Evolutionary conservation across 2,888 invertebrate genomes (phyloP).

Genomic region (Drosophila prostipennis): DNA sequence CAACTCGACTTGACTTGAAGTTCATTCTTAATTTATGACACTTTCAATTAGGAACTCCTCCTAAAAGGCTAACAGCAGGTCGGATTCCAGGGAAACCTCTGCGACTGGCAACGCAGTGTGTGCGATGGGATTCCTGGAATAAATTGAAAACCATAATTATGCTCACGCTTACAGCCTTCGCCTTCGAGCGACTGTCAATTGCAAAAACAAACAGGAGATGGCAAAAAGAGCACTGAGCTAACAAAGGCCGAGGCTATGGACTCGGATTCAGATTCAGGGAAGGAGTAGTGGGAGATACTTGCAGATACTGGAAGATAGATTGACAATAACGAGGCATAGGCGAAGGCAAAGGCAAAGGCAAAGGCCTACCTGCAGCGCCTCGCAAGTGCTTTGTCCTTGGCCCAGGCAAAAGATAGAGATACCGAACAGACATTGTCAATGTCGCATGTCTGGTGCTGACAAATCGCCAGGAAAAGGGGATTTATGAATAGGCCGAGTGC

Average conservation of each 20-base stretch:
- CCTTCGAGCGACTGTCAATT: conserved; percentile 54
- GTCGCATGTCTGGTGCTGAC: conserved; percentile 58
- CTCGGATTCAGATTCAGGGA: neutral
- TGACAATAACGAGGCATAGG: conserved; percentile 35
- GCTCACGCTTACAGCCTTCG: conserved; percentile 68
- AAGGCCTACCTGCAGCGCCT: conserved; percentile 53
- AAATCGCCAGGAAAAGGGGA: conserved; percentile 55
- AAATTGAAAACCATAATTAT: conserved; percentile 75
- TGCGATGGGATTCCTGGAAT: conserved; percentile 62
- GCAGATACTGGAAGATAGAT: conserved; percentile 37
- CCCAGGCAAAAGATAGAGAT: neutral
- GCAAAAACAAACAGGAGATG: conserved; percentile 56
- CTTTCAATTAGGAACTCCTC: conserved; percentile 45
- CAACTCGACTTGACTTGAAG: conserved; percentile 51
- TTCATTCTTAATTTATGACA: conserved; percentile 59
- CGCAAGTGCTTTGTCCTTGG: conserved; percentile 35
- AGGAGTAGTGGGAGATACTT: conserved; percentile 15
- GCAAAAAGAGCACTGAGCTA: conserved; percentile 38
- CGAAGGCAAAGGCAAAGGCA: neutral
- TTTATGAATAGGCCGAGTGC: conserved; percentile 39
- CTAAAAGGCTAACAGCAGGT: conserved; percentile 40
- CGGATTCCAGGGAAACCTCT: conserved; percentile 49
- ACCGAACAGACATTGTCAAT: conserved; percentile 45
- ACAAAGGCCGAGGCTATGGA: conserved; percentile 43
- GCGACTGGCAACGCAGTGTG: conserved; percentile 22